These are phyloP conservation scores for Lapara coniferarum DNA, from an alignment of 2,888 invertebrate genomes.

Conservation along the genomic window DNA sequence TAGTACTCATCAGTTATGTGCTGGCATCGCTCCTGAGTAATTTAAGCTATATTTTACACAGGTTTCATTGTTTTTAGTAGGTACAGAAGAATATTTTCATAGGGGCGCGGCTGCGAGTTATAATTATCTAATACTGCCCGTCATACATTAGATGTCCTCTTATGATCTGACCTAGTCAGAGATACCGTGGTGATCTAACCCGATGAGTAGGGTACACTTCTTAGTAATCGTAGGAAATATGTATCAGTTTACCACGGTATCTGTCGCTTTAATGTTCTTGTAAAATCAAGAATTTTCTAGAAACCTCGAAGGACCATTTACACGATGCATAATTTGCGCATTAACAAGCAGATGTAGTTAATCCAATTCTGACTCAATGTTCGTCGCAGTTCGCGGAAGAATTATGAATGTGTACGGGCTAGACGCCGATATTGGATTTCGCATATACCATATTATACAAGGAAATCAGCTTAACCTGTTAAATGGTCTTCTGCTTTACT, in stretches of 20 bases:
- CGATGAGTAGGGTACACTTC: slow-evolving; percentile 1
- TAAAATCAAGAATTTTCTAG: slow-evolving; percentile 32
- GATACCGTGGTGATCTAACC: neutral
- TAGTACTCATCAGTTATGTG: too few relatives aligned
- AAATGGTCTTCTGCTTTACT: neutral
- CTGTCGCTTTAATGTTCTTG: neutral
- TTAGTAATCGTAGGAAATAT: slow-evolving; percentile 8
- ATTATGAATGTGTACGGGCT: slow-evolving; percentile 37
- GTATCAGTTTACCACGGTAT: neutral
- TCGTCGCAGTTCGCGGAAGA: slow-evolving; percentile 66
- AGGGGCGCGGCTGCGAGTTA: too few relatives aligned
- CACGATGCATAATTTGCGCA: slow-evolving; percentile 14
- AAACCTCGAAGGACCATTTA: slow-evolving; percentile 25
- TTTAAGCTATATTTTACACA: too few relatives aligned
- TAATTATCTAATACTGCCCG: neutral
- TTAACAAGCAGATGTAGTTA: slow-evolving; percentile 41
- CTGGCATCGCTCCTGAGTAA: too few relatives aligned
- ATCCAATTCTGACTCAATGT: slow-evolving; percentile 66
- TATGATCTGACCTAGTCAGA: neutral
- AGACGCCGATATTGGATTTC: slow-evolving; percentile 49
- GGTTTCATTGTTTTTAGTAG: too few relatives aligned
- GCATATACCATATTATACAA: slow-evolving; percentile 24
- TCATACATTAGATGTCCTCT: neutral
- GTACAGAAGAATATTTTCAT: too few relatives aligned
- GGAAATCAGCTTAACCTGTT: slow-evolving; percentile 11